A percentile compares a stretch with the other conserved stretches of the same genome.
Evolutionary conservation across 2,113 vertebrate genomes (phyloP).

Genomic region (Nothocercus julius): DNA sequence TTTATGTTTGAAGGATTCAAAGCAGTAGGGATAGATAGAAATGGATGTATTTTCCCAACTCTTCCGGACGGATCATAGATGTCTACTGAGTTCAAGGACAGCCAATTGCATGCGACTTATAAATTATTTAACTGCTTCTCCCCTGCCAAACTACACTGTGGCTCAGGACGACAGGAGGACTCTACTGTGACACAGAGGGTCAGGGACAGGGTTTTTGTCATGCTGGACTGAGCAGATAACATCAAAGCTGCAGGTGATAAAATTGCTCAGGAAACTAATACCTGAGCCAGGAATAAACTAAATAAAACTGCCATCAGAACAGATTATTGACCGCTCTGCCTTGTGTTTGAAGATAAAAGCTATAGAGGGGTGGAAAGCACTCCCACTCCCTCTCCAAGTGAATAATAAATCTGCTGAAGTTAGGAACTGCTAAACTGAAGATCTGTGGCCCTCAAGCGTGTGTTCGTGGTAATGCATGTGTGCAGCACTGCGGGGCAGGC

Average conservation of each 20-base stretch:
- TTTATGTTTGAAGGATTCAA: background rate
- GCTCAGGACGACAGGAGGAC: background rate
- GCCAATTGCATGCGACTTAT: background rate
- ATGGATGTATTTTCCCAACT: background rate
- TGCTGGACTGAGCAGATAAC: background rate
- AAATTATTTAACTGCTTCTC: background rate
- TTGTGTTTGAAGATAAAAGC: background rate
- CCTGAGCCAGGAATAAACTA: background rate
- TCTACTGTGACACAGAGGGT: background rate
- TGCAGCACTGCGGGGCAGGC: background rate
- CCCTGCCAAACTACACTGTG: background rate
- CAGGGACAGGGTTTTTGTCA: rapidly evolving
- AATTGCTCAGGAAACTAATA: background rate
- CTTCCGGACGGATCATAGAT: background rate
- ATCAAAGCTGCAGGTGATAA: background rate
- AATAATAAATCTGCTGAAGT: background rate
- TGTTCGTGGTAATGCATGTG: background rate
- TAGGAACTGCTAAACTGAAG: background rate
- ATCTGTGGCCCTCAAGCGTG: conserved; percentile 12
- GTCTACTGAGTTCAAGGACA: background rate
- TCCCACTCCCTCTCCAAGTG: background rate
- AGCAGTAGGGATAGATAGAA: background rate
- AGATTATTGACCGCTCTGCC: conserved; percentile 15
- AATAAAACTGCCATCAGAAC: background rate
- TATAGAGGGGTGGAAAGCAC: background rate